A percentile compares a stretch with the other conserved stretches of the same genome.
phyloP scores from a whole-genome alignment of 2,113 vertebrate species.

The Caloenas nicobarica region DNA sequence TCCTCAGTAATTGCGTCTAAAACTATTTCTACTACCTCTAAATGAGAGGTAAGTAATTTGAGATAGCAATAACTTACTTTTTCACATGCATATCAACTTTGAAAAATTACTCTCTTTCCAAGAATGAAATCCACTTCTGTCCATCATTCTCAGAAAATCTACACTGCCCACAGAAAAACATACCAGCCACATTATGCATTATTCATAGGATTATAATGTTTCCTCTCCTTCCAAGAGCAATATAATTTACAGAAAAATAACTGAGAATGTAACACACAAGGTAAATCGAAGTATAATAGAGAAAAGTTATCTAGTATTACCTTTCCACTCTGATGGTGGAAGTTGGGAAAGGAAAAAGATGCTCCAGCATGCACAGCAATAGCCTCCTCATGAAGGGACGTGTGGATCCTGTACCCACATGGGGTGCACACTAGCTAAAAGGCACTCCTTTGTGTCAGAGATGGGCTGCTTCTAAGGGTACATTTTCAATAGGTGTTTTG shows the following conservation, averaged over 20 bases:
- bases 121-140: slow-evolving; percentile 19
- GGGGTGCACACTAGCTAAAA: background rate
- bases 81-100: background rate
- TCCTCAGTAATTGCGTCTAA: background rate
- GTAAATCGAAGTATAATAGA: background rate
- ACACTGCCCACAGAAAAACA: background rate
- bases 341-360: background rate
- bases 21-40: background rate
- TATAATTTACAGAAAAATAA: background rate
- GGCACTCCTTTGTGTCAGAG: background rate
- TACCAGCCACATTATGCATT: background rate
- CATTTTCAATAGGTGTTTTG: background rate
- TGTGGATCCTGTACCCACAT: rapidly evolving
- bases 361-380: background rate
- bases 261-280: background rate
- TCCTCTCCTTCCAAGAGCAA: background rate
- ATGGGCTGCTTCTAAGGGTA: background rate
- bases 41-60: background rate
- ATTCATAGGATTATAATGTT: background rate
- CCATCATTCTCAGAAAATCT: background rate
- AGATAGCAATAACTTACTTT: background rate
- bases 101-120: slow-evolving; percentile 12
- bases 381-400: background rate
- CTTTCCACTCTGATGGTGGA: background rate
- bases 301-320: background rate